A percentile compares a stretch with the other conserved stretches of the same genome.
Conservation (phyloP, 2,113 vertebrate species). For the Callaeas wilsoni region DNA sequence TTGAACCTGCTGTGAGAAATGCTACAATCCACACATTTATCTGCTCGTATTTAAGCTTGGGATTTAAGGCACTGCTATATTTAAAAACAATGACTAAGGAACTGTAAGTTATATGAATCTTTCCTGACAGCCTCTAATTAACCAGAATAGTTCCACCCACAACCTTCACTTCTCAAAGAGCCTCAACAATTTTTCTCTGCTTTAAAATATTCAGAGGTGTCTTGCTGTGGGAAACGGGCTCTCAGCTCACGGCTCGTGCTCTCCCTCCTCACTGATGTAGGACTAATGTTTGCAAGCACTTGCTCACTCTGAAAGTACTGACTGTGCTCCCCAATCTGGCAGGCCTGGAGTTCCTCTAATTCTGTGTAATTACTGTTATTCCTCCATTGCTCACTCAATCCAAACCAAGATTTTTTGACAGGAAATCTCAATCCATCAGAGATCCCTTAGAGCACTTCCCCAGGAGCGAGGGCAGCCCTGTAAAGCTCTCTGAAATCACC, state of each 20-base stretch:
- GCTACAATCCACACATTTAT: conserved; percentile 21
- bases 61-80: conserved; percentile 36
- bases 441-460: not conserved
- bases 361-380: not conserved
- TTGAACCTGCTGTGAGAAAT: conserved; percentile 49
- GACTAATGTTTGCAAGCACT: not conserved
- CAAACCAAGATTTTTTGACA: not conserved
- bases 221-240: not conserved
- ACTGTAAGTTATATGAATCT: conserved; percentile 42
- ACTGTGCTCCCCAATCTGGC: not conserved
- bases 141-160: conserved; percentile 56
- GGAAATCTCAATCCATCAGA: not conserved
- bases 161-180: not conserved
- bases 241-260: not conserved
- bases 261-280: not conserved
- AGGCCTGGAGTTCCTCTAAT: not conserved
- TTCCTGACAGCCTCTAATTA: conserved; percentile 43
- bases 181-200: not conserved
- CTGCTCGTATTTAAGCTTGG: not conserved
- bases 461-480: not conserved
- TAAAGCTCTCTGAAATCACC: not conserved
- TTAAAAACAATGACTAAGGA: conserved; percentile 63
- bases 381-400: not conserved
- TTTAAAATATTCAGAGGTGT: not conserved
- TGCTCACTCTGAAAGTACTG: not conserved